These are phyloP conservation scores for Macheiramphus alcinus DNA, from an alignment of 2,113 vertebrate genomes.

Conservation along the genomic window DNA sequence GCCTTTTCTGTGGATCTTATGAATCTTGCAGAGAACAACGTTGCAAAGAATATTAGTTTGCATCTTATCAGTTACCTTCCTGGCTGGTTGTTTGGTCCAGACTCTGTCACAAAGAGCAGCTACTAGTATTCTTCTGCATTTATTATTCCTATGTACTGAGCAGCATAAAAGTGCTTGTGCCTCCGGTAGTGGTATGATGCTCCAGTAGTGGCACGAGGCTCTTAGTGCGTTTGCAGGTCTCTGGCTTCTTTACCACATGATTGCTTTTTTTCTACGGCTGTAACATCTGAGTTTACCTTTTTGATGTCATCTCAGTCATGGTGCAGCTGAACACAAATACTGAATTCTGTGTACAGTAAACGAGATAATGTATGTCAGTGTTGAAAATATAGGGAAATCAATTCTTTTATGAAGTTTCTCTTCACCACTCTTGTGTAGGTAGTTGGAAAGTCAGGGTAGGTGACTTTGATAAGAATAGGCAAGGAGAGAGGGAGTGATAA, in stretches of 20 bases:
- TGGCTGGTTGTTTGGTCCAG: not conserved
- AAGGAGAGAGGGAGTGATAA: not conserved
- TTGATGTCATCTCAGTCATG: not conserved
- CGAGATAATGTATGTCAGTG: not conserved
- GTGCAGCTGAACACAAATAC: not conserved
- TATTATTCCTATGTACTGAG: not conserved
- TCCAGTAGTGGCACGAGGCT: not conserved
- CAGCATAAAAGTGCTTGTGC: not conserved
- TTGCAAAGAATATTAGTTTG: not conserved
- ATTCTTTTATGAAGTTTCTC: not conserved
- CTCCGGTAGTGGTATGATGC: not conserved
- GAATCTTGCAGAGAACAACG: not conserved
- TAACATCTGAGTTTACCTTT: not conserved
- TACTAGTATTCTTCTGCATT: not conserved
- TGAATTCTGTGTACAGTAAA: not conserved
- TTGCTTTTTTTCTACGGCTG: not conserved
- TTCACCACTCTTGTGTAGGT: not conserved
- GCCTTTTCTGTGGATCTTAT: not conserved
- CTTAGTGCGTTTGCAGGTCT: not conserved
- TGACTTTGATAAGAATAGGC: slow-evolving; percentile 37
- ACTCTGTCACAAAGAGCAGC: not conserved
- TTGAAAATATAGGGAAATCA: not conserved
- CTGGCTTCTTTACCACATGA: not conserved
- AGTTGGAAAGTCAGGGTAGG: not conserved
- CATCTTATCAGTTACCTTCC: not conserved